Evolutionary conservation across 2,113 vertebrate species (phyloP), one percentile per base, ranked within the genome.

Genomic region (Arenaria interpres): DNA sequence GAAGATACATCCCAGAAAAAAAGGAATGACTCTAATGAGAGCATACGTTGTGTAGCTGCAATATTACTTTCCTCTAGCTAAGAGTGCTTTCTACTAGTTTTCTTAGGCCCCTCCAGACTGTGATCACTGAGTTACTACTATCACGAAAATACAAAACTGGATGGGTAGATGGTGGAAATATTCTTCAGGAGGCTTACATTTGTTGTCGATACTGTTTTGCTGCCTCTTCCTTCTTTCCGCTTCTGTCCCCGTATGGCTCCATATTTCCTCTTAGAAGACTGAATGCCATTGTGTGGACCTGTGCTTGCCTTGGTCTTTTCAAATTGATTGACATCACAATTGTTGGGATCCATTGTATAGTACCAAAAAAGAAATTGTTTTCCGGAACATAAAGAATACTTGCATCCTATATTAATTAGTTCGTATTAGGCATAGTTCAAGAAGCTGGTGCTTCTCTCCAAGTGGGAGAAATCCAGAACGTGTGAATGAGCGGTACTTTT

Each of bases 11-110:
- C 9, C 15, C 30, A 56, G 64, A 23, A 85, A 91, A 78, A 14
- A 89, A 27, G 10, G 56, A 85, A 33, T 33, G 3, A 5, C 8
- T 62, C n/a, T 25, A 63, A 59, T 1, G 3, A 53, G 18, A 66
- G 1, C 7, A 4, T 12, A 1, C 33, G 8, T 46, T 2, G 1
- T 25, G 10, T 12, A 67, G n/a, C 37, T 66, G 25, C 37, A 57
- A 33, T 39, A 21, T 79, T 46, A 12, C 3, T 33, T 54, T 73
- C 8, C 16, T 80, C 46, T 46, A 43, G 14, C 41, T 90, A 24
- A 25, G 30, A 74, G 24, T 57, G 23, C 24, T 77, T 84, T 59
- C 53, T 71, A 46, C 23, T 66, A 2, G 4, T 63, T 95, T 90
- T 83, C 28, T 54, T 59, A 33, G 54, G 13, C 33, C 24, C 17